Evolutionary conservation across 2,888 invertebrate genomes (phyloP).

Genomic region (Dione juno): DNA sequence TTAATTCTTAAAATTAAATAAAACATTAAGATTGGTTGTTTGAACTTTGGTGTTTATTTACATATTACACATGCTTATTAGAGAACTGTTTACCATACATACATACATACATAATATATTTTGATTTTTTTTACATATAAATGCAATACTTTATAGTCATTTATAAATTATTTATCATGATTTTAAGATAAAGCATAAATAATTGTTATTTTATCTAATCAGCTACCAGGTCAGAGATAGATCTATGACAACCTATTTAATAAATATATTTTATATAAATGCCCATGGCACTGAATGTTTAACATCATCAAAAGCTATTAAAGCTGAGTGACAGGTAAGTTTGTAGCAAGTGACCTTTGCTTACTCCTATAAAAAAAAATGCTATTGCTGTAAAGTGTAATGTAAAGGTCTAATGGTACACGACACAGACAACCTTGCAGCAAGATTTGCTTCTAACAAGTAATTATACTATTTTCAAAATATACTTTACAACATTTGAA

Average conservation of each 20-base stretch:
- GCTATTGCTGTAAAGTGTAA: conserved; percentile 13
- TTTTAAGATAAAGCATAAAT: conserved; percentile 3
- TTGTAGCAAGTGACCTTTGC: conserved; percentile 28
- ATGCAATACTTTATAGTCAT: conserved; percentile 20
- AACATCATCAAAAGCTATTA: conserved; percentile 7
- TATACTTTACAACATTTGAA: conserved; percentile 6
- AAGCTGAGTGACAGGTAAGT: conserved; percentile 28
- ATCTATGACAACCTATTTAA: conserved; percentile 6
- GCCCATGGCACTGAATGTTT: conserved; percentile 21
- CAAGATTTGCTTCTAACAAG: conserved; percentile 2
- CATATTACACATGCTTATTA: conserved; percentile 41
- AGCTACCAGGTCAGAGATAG: conserved; percentile 5
- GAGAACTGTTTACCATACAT: conserved; percentile 23
- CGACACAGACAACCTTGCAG: conserved; percentile 21
- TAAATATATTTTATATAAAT: conserved; percentile 20
- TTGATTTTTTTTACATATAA: conserved; percentile 17
- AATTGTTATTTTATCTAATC: conserved; percentile 24
- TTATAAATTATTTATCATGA: conserved; percentile 19
- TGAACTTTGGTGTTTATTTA: conserved; percentile 47
- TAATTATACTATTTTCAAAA: conserved; percentile 2
- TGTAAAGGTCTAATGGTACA: conserved; percentile 31
- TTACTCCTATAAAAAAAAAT: conserved; percentile 21
- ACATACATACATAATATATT: conserved; percentile 7
- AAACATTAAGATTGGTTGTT: conserved; percentile 31
- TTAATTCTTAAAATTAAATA: conserved; percentile 1